phyloP scores from a whole-genome alignment of 1,140 invertebrate genomes.

The Tetramorium parvispinum region DNA sequence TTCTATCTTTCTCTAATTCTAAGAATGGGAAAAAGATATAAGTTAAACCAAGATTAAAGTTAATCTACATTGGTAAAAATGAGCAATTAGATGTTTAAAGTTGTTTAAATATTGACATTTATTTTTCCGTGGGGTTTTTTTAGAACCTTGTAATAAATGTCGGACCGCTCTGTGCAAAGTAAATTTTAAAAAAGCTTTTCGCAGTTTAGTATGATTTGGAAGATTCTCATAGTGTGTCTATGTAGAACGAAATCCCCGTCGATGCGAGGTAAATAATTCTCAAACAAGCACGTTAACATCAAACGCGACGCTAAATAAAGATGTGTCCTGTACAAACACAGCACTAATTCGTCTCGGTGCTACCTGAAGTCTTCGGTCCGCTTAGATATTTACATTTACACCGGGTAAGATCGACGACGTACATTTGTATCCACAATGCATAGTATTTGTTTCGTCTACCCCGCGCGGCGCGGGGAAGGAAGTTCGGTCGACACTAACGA shows the following conservation, averaged over 20 bases:
- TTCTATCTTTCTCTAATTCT: too few species aligned
- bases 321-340: slow-evolving; percentile 26
- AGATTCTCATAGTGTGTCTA: background rate
- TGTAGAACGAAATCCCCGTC: background rate
- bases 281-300: slow-evolving; percentile 1
- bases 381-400: background rate
- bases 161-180: background rate
- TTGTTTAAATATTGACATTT: background rate
- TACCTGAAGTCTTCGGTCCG: slow-evolving; percentile 24
- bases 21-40: too few species aligned
- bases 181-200: background rate
- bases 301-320: slow-evolving; percentile 2
- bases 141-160: background rate
- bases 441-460: background rate
- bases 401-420: background rate
- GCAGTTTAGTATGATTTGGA: background rate
- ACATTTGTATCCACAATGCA: background rate
- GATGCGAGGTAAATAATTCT: background rate
- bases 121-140: background rate
- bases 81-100: background rate
- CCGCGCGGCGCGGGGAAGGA: too few species aligned
- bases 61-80: too few species aligned
- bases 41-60: too few species aligned
- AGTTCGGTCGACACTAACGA: background rate
- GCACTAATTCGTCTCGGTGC: slow-evolving; percentile 5